Evolutionary conservation across 2,113 vertebrate species (phyloP), one percentile per base, ranked within the genome.

Genomic region (Entosphenus tridentatus): DNA sequence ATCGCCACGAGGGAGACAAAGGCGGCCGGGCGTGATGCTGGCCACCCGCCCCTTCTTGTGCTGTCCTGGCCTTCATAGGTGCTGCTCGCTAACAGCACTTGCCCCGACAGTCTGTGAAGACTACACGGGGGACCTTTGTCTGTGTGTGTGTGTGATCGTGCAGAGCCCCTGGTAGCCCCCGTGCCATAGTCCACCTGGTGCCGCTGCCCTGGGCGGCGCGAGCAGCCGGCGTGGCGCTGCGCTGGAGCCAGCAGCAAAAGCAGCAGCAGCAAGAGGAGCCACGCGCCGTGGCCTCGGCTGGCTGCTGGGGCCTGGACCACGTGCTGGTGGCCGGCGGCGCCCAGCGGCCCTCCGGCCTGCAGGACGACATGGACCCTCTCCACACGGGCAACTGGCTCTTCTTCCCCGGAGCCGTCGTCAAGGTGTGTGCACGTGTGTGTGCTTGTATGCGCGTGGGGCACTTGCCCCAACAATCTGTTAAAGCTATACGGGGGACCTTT

Each of bases 351-450:
- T 79, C 86, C 13, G 74, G 96, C 12, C 78, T 98, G 78, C 88
- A 96, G 81, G 93, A 98, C 71, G 85, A 76, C 73, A 78, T 98
- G 16, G 92, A 98, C 77, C 93, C 92, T 56, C 83, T 84, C 65
- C 84, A 98, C 79, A 96, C 93, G 0, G 87, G 84, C 74, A 96
- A 98, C 80, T 98, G 93, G 93, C 86, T 98, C 71, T 98, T 98
- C 78, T 98, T 96, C 74, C 93, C 93, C 55, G 93, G 92, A 73
- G 92, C 93, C 70, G 96, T 85, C 3, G 78, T 98, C 68, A 98
- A 98, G 90, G 93, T 96, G 75, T 72, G 81, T 54, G 39, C 39
- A 39, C 39, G 39, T 7, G 39, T 39, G 39, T 39, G 39, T 39
- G 39, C 39, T 39, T 39, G 39, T 5, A 7, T 39, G 39, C 39